phyloP scores from a whole-genome alignment of 2,113 vertebrate genomes.

The Egretta garzetta region DNA sequence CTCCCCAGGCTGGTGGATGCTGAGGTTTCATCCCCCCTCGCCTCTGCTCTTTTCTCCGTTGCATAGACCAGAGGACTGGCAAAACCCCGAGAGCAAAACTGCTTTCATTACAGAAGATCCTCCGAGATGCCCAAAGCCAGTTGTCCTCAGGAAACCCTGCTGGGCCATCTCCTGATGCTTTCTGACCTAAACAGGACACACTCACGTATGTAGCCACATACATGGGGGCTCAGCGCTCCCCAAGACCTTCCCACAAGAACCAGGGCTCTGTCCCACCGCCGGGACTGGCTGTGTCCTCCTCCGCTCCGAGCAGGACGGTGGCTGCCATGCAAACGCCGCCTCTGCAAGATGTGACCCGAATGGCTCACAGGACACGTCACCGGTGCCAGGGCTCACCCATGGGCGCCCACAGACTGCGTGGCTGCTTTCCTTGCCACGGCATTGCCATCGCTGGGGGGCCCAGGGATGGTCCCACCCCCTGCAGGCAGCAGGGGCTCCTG shows the following conservation, averaged over 20 bases:
- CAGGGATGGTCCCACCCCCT: not conserved
- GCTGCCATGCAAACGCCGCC: not conserved
- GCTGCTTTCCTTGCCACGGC: not conserved
- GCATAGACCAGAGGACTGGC: not conserved
- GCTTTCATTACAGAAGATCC: not conserved
- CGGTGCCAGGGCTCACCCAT: not conserved
- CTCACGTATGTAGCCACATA: not conserved
- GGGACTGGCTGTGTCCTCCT: not conserved
- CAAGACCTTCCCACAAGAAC: not conserved
- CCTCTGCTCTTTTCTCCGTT: not conserved
- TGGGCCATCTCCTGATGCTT: not conserved
- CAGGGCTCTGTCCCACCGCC: not conserved
- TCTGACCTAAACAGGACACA: not conserved
- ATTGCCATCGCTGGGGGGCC: accelerated
- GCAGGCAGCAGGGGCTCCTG: not conserved
- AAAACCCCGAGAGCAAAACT: not conserved
- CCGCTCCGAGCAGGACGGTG: not conserved
- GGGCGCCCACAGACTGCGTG: not conserved
- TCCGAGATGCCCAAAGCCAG: not conserved
- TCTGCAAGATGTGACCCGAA: not conserved
- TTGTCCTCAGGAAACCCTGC: not conserved
- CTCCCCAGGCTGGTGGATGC: not conserved
- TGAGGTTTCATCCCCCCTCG: not conserved
- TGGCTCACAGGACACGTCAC: not conserved
- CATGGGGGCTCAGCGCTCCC: accelerated